These are phyloP conservation scores for Galeopsomyia nigrocyanea DNA, from an alignment of 2,888 invertebrate species.

Conservation along the genomic window DNA sequence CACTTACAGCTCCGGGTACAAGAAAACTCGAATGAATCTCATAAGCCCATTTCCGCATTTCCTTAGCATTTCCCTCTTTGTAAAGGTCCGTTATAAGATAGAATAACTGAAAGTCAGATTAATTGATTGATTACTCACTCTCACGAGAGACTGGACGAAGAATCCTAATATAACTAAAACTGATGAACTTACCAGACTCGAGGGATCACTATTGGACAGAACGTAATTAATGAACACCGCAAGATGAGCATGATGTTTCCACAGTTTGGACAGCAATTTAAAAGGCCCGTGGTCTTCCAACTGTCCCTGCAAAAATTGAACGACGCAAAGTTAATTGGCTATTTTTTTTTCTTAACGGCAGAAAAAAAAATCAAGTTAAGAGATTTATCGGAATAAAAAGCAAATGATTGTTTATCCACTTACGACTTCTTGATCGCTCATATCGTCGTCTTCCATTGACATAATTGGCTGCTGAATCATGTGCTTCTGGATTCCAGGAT, in stretches of 20 bases:
- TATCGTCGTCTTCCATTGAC: slow-evolving; percentile 96
- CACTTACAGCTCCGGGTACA: slow-evolving; percentile 86
- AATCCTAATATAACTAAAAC: slow-evolving; percentile 8
- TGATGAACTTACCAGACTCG: slow-evolving; percentile 73
- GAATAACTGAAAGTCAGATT: slow-evolving; percentile 74
- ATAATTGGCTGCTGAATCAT: slow-evolving; percentile 83
- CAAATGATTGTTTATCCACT: slow-evolving; percentile 58
- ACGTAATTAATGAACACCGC: slow-evolving; percentile 96
- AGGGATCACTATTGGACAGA: slow-evolving; percentile 86
- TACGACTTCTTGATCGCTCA: slow-evolving; percentile 87
- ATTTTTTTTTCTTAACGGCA: slow-evolving; percentile 7
- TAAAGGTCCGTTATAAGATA: slow-evolving; percentile 94
- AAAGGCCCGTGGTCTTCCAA: slow-evolving; percentile 91
- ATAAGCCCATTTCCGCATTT: slow-evolving; percentile 98
- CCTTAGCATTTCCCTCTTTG: slow-evolving; percentile 86
- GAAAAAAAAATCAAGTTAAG: slow-evolving; percentile 14
- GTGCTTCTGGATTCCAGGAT: slow-evolving; percentile 58
- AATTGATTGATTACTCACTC: slow-evolving; percentile 19
- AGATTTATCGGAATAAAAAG: not conserved
- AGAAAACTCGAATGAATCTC: slow-evolving; percentile 98
- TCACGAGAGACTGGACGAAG: not conserved
- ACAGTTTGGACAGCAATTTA: slow-evolving; percentile 84
- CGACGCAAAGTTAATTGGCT: slow-evolving; percentile 7
- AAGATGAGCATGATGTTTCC: slow-evolving; percentile 90
- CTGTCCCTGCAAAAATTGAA: slow-evolving; percentile 72